These are phyloP conservation scores for Ceyx melanurus DNA, from an alignment of 2,113 vertebrate genomes.

Conservation along the genomic window DNA sequence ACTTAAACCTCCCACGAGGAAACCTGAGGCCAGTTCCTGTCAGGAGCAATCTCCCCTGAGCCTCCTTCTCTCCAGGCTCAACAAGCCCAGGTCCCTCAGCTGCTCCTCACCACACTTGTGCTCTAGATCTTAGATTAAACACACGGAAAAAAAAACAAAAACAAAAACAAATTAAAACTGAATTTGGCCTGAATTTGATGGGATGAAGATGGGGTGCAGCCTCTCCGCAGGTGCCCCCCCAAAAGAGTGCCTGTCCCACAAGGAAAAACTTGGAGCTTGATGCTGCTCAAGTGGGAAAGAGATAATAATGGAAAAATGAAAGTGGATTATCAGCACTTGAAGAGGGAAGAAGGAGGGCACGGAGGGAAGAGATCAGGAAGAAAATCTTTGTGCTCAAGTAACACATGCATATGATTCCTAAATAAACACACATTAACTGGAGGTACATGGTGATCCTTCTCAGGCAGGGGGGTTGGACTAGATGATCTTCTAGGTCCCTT, in stretches of 20 bases:
- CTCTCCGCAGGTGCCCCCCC: not conserved
- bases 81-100: not conserved
- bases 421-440: not conserved
- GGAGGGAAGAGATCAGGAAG: not conserved
- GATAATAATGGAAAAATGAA: accelerated
- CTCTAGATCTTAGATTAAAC: not conserved
- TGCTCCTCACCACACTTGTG: not conserved
- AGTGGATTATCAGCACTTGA: not conserved
- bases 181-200: no score
- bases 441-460: accelerated
- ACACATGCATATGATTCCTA: accelerated
- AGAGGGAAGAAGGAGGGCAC: not conserved
- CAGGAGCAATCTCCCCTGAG: no score
- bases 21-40: no score
- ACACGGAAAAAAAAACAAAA: not conserved
- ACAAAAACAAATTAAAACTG: not conserved
- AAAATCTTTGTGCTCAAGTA: accelerated
- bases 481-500: no score
- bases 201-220: not conserved
- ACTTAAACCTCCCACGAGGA: no score
- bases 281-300: not conserved
- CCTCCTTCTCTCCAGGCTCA: not conserved
- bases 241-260: not conserved
- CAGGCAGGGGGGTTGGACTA: no score
- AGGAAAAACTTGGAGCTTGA: accelerated